These are phyloP conservation scores for Erpetoichthys calabaricus DNA, from an alignment of 2,797 vertebrate genomes.

Conservation along the genomic window DNA sequence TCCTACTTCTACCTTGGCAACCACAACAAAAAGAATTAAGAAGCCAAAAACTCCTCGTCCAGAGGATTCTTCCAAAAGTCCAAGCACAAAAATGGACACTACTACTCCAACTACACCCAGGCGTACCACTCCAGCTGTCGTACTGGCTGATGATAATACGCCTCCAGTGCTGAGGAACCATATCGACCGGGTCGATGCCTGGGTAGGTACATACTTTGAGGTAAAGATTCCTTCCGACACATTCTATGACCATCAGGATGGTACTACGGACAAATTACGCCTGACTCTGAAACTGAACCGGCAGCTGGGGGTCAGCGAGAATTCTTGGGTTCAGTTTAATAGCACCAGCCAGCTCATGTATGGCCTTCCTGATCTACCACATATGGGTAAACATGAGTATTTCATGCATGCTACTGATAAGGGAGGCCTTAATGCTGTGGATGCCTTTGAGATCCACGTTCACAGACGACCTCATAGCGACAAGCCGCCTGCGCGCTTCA, in stretches of 20 bases:
- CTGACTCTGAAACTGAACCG: conserved; percentile 76
- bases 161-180: conserved; percentile 76
- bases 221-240: conserved; percentile 91
- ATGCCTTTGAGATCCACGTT: conserved; percentile 87
- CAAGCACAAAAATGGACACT: conserved; percentile 58
- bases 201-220: conserved; percentile 93
- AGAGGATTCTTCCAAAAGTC: conserved; percentile 55
- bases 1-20: conserved; percentile 43
- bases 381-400: conserved; percentile 73
- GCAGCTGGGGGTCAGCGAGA: conserved; percentile 68
- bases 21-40: conserved; percentile 61
- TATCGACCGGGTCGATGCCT: conserved; percentile 82
- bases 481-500: conserved; percentile 71
- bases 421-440: conserved; percentile 69
- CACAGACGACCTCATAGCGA: conserved; percentile 63
- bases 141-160: conserved; percentile 53
- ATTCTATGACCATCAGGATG: conserved; percentile 86
- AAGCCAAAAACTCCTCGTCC: conserved; percentile 66
- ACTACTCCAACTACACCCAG: conserved; percentile 48
- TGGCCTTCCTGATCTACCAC: conserved; percentile 69
- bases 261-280: conserved; percentile 86
- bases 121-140: conserved; percentile 60
- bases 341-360: conserved; percentile 95
- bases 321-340: conserved; percentile 94
- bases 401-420: conserved; percentile 93